A percentile compares a stretch with the other conserved stretches of the same genome.
These are phyloP conservation scores for Helarctos malayanus DNA, from an alignment of 2,797 vertebrate genomes.

Conservation along the genomic window DNA sequence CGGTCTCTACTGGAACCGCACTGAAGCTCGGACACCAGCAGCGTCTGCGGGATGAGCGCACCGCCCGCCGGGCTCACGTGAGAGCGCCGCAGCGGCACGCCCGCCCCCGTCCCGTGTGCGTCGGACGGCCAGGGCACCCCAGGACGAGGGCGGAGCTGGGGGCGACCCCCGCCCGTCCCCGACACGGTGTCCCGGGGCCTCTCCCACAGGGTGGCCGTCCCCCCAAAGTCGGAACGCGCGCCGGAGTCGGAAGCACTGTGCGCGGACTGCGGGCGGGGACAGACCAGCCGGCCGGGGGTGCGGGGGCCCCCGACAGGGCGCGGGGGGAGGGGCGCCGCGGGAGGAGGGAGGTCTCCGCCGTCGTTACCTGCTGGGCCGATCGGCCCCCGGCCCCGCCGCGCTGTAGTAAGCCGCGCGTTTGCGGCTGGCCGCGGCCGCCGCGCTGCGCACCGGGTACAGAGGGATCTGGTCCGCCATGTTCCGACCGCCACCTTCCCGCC, in stretches of 20 bases:
- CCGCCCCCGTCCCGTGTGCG: not conserved
- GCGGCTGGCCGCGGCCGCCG: conserved; percentile 83
- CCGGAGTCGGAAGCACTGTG: not conserved
- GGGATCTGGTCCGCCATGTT: conserved; percentile 97
- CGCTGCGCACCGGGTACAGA: conserved; percentile 92
- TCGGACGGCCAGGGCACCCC: too few relatives aligned
- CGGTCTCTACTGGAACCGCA: too few relatives aligned
- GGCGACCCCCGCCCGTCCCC: too few relatives aligned
- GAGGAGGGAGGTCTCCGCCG: not conserved
- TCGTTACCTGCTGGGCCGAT: conserved; percentile 92
- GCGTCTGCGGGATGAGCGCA: rapidly evolving
- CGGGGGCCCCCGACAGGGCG: not conserved
- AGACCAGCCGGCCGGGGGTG: not conserved
- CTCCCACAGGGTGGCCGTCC: not conserved
- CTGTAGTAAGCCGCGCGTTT: conserved; percentile 91
- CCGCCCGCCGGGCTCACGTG: too few relatives aligned
- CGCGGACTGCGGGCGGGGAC: not conserved
- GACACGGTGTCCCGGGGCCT: not conserved
- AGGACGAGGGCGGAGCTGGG: too few relatives aligned
- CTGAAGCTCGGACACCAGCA: too few relatives aligned
- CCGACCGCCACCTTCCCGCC: not conserved
- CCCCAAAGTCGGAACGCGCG: not conserved
- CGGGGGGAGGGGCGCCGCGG: not conserved
- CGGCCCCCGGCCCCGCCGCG: conserved; percentile 81
- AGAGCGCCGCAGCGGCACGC: too few relatives aligned